phyloP scores from a whole-genome alignment of 2,797 vertebrate species.

The Eospalax fontanierii region DNA sequence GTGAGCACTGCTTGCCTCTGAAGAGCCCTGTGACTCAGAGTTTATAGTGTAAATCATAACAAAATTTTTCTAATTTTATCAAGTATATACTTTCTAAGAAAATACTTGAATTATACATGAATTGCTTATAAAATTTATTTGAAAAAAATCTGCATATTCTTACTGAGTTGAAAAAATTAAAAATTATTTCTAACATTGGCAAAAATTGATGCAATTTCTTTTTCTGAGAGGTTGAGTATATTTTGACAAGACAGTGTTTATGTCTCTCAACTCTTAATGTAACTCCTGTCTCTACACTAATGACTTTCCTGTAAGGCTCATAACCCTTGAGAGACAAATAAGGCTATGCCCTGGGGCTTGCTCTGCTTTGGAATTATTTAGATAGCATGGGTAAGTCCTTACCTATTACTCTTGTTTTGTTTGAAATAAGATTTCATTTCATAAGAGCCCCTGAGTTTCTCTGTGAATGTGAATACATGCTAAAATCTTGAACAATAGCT shows the following conservation, averaged over 20 bases:
- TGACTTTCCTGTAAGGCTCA: neutral
- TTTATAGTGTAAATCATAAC: neutral
- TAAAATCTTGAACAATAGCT: neutral
- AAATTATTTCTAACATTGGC: neutral
- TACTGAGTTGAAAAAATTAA: constrained; percentile 3
- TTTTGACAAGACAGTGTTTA: neutral
- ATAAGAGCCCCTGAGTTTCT: constrained; percentile 5
- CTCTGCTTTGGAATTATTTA: constrained; percentile 41
- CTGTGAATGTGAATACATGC: neutral
- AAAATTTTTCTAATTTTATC: constrained; percentile 32
- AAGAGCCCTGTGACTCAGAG: neutral
- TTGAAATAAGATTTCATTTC: neutral
- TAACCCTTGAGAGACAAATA: neutral
- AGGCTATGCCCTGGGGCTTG: neutral
- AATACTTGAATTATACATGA: neutral
- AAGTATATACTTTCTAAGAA: neutral
- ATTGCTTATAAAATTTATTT: neutral
- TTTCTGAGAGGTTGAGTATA: neutral
- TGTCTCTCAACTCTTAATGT: neutral
- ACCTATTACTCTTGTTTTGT: neutral
- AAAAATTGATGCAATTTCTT: constrained; percentile 22
- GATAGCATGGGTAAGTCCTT: neutral
- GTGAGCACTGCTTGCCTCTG: neutral
- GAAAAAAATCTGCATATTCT: neutral
- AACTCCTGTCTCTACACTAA: neutral